Base-by-base conservation (phyloP, 2,113 vertebrate species). In the Oryzias curvinotus region DNA sequence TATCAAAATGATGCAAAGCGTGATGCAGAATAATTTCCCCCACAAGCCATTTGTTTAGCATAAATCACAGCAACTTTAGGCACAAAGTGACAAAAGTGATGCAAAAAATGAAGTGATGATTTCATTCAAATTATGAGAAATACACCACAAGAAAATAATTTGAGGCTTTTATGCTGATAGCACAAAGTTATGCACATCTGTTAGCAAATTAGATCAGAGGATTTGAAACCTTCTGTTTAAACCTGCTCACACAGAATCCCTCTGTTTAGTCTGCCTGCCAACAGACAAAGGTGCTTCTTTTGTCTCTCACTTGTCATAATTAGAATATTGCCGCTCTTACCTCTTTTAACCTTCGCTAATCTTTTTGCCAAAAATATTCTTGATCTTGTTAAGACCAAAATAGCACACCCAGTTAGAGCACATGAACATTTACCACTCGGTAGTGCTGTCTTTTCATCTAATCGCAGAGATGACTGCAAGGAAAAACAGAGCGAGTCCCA, bases 251-350 rank as follows among this genome's bases (percentile, higher is more conserved):
- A 14, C n/a, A 36, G 26, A 28, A 60, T 66, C 65, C 16, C 46
- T 48, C 44, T 48, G 30, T 54, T 52, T 15, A 56, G 28, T 52
- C 30, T 65, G 25, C 49, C 61, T 55, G n/a, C 68, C 59, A 70
- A 76, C 71, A 75, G 77, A 52, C 14, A 1, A 80, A 78, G 78
- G 68, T 77, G 83, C 43, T 30, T 63, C 61, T 36, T 26, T 58
- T 60, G 49, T 71, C 56, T 46, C 52, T 58, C 48, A 44, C 65
- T 72, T 59, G 73, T 83, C 73, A 53, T 78, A 83, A 80, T 85
- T 78, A 80, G 69, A 77, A 41, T n/a, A 73, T 58, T 80, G 63
- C 82, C 84, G 79, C 82, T 86, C 82, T 73, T 7, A 18, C 42
- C 30, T 53, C 57, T 44, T 18, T 8, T 18, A 48, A 42, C 58